Conservation (phyloP, 1,140 invertebrate species). For the Oscheius sp. region DNA sequence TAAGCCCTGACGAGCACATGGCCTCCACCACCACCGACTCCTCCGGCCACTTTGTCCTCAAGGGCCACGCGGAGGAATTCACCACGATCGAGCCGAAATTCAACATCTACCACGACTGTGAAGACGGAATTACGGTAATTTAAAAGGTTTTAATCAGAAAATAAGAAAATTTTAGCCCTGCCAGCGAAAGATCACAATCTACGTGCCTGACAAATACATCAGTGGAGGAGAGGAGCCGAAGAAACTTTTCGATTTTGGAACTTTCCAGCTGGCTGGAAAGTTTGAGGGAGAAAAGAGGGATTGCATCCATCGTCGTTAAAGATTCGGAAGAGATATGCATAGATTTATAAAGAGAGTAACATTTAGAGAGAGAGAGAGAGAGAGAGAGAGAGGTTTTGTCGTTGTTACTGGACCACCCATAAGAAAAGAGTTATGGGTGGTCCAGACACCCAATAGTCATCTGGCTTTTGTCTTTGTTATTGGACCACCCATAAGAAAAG, state of each 20-base stretch:
- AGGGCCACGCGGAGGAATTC: slow-evolving; percentile 37
- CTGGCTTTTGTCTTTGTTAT: neutral
- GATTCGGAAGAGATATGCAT: neutral
- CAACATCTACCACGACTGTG: slow-evolving; percentile 55
- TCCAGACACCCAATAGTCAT: neutral
- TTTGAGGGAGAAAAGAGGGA: slow-evolving; percentile 52
- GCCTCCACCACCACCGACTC: slow-evolving; percentile 42
- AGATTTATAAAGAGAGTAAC: neutral
- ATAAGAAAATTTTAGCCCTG: slow-evolving; percentile 44
- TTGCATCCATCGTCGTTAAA: slow-evolving; percentile 42
- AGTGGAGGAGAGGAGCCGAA: slow-evolving; percentile 42
- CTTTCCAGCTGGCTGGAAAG: slow-evolving; percentile 52
- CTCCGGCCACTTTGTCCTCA: slow-evolving; percentile 33
- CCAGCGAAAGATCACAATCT: slow-evolving; percentile 51
- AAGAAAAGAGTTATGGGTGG: no score
- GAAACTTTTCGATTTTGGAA: slow-evolving; percentile 51
- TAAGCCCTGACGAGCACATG: slow-evolving; percentile 39
- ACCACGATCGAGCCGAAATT: slow-evolving; percentile 48
- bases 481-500: no score
- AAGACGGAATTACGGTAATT: slow-evolving; percentile 43
- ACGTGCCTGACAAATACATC: slow-evolving; percentile 57
- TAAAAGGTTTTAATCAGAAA: neutral
- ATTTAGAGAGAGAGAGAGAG: neutral
- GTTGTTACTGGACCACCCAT: neutral
- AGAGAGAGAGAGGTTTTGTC: neutral